Base-by-base conservation (phyloP, 35 echinoderm and acorn worm species). In the Heliocidaris tuberculata region DNA sequence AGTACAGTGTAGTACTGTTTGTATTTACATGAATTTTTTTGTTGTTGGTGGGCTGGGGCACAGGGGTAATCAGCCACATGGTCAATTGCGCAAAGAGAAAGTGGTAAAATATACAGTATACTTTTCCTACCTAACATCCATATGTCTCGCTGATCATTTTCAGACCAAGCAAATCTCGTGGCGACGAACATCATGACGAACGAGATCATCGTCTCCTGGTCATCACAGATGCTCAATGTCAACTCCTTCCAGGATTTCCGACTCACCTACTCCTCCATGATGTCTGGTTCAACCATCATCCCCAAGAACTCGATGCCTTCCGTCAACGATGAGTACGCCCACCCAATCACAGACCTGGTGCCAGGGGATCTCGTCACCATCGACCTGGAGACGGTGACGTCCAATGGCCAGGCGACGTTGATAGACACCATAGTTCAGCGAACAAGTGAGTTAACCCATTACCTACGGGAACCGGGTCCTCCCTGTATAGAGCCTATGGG, bases 291-390 rank as follows among this genome's bases (percentile, higher is more conserved):
- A 42, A 4, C 5, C 31, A 31, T 31, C 87, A 42, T 89, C 87
- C 87, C 31, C 31, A 32, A 42, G 29, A 42, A 89, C 31, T 9
- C 48, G 3, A 15, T 47, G 31, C 31, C 89, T 31, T 21, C n/a
- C 29, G 3, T 42, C 35, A 93, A 13, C 47, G 13, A n/a, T 30
- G 9, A 56, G 4, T 93, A 93, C 48, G 50, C 17, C 91, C 50
- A 13, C 30, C 9, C 50, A 24, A 16, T 93, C n/a, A 59, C 48
- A 31, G 50, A 48, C n/a, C 91, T 93, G 0, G 48, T 59, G 21
- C 91, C 91, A 13, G 91, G 91, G 11, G 91, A 93, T 31, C 91
- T 93, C 13, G 27, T 93, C 48, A 93, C 47, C 31, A 27, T 93
- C 48, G 30, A 13, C 50, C 91, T 93, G 17, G n/a, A 30, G 30